Evolutionary conservation across 2,888 invertebrate genomes (phyloP), one percentile per base, ranked within the genome.

Genomic region (Incurvaria masculella): DNA sequence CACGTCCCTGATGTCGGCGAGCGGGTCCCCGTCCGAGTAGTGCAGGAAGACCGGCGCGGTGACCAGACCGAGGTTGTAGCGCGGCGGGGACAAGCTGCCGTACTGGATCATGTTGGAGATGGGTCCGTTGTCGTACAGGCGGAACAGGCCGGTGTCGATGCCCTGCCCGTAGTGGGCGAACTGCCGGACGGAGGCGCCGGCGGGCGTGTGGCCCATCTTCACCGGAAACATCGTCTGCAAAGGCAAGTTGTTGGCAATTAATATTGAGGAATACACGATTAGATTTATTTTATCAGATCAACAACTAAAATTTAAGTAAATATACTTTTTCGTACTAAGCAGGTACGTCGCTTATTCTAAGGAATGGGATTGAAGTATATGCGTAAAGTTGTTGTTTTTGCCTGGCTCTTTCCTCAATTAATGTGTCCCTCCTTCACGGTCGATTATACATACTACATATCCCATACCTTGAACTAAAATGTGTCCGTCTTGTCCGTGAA

Each of bases 121-220:
- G 0, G 57, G 41, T 0, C 78, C 83, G 57, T 71, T 73, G 59
- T 85, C 80, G 50, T 63, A 85, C 56, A 73, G 73, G 46, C 75
- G 64, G 56, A 70, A 70, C 0, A 59, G 49, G 26, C 55, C 57
- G 1, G 33, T 14, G 11, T 41, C 18, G 27, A 48, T 21, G 18
- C 41, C 14, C 40, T 85, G 85, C 0, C 68, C 59, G 56, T 71
- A 85, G 57, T 86, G 85, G 1, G 66, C 48, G 0, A 81, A 40
- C 53, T 83, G 82, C 50, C 69, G 72, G 0, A 65, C 62, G 11
- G 78, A 76, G 1, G 73, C 65, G 2, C 84, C 84, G 2, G 81
- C 80, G 1, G 88, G 87, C n/a, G 76, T 53, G 48, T 87, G 86
- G 0, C 79, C 79, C 2, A 83, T 55, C 21, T 87, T 73, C 0